A percentile compares a stretch with the other conserved stretches of the same genome.
These are phyloP conservation scores for Drosophila lowei DNA, from an alignment of 1,140 invertebrate genomes.

Conservation along the genomic window DNA sequence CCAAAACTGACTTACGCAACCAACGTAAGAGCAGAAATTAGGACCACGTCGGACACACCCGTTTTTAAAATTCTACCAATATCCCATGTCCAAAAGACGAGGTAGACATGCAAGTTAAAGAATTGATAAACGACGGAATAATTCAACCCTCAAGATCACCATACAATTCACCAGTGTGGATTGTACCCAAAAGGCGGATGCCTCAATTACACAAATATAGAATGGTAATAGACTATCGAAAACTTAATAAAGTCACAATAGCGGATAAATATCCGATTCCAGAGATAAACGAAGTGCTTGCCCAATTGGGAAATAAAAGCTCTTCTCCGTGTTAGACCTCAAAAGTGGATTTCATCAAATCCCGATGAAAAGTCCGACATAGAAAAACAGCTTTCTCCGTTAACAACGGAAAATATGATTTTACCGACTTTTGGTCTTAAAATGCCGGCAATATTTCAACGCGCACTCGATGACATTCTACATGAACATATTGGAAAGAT, in stretches of 20 bases:
- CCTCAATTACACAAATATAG: neutral
- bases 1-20: too few species aligned
- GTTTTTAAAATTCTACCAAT: too few species aligned
- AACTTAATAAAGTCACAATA: constrained; percentile 1
- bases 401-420: neutral
- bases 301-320: constrained; percentile 14
- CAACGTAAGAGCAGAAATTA: too few species aligned
- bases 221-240: neutral
- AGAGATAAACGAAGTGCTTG: neutral
- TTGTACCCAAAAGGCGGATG: neutral
- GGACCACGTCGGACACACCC: too few species aligned
- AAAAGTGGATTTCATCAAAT: constrained; percentile 8
- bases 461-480: neutral
- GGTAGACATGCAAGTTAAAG: too few species aligned
- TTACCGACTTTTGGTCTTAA: neutral
- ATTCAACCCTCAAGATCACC: neutral
- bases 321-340: constrained; percentile 12
- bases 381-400: neutral
- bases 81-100: too few species aligned
- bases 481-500: too few species aligned
- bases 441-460: constrained; percentile 1
- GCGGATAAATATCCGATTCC: constrained; percentile 9
- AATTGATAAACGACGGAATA: neutral
- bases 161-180: neutral
- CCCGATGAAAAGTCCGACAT: neutral